Conservation (phyloP, 2,888 invertebrate genomes). For the Junonia oenone region DNA sequence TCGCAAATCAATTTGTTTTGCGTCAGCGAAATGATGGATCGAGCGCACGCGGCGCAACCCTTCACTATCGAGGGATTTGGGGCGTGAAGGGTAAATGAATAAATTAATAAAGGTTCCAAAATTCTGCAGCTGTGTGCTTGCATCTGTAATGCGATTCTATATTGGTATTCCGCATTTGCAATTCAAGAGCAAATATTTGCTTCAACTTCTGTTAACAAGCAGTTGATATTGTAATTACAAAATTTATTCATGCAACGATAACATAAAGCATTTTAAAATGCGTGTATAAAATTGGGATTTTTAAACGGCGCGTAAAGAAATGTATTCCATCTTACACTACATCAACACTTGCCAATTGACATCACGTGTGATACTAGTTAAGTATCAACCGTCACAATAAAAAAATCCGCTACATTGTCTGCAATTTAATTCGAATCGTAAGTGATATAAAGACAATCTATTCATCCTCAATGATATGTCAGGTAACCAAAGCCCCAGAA, state of each 20-base stretch:
- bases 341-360: too few species aligned
- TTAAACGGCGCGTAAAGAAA: too few species aligned
- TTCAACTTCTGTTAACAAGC: slow-evolving; percentile 21
- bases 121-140: slow-evolving; percentile 64
- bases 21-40: slow-evolving; percentile 60
- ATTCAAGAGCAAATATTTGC: slow-evolving; percentile 31
- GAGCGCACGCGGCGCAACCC: slow-evolving; percentile 55
- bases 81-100: slow-evolving; percentile 77
- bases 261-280: not conserved
- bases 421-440: too few species aligned
- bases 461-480: not conserved
- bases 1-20: slow-evolving; percentile 65
- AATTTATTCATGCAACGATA: not conserved
- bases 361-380: too few species aligned
- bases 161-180: slow-evolving; percentile 27
- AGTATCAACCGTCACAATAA: too few species aligned
- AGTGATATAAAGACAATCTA: not conserved
- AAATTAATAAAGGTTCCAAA: slow-evolving; percentile 59
- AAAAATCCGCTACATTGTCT: too few species aligned
- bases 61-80: slow-evolving; percentile 51
- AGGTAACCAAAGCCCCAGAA: not conserved
- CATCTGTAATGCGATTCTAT: slow-evolving; percentile 41
- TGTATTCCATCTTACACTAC: too few species aligned
- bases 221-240: slow-evolving; percentile 7
- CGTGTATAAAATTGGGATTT: too few species aligned